Percentiles rank a stretch among this genome's conserved stretches.
Conservation (phyloP, 1,140 invertebrate genomes). For the Glossosoma conforme region DNA sequence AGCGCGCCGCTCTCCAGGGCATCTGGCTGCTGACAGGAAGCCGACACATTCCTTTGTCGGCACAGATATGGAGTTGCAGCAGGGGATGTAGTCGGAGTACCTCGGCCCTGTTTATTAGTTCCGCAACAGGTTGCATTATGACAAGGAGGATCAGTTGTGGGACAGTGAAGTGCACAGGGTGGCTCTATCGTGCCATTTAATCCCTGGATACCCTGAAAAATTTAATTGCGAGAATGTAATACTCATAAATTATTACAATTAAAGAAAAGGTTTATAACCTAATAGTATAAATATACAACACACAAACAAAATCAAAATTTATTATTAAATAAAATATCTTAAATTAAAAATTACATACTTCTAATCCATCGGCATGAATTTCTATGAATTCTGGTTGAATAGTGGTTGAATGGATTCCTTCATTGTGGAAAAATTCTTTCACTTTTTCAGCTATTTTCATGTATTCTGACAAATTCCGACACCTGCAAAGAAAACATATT, state of each 20-base stretch:
- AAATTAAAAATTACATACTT: conserved; percentile 31
- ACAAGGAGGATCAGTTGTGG: conserved; percentile 76
- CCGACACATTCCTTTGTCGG: conserved; percentile 57
- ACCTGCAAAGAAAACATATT: conserved; percentile 50
- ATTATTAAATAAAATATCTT: background rate
- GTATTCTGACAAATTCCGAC: conserved; percentile 81
- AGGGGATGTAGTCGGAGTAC: conserved; percentile 68
- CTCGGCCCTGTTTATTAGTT: conserved; percentile 57
- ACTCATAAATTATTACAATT: no score
- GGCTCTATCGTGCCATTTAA: conserved; percentile 37
- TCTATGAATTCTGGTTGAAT: conserved; percentile 93
- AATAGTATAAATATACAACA: no score
- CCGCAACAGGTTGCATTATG: conserved; percentile 78
- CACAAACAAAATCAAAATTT: no score
- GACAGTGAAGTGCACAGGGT: conserved; percentile 79
- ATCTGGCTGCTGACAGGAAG: conserved; percentile 20
- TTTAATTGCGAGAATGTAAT: background rate
- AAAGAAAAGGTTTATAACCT: no score
- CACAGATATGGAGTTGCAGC: conserved; percentile 73
- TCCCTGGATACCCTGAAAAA: conserved; percentile 21
- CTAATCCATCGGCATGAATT: conserved; percentile 47
- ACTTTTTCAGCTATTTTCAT: conserved; percentile 92
- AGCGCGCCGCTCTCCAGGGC: conserved; percentile 26
- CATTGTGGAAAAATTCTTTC: conserved; percentile 92
- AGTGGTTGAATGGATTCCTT: conserved; percentile 84